Evolutionary conservation across 2,888 invertebrate species (phyloP).

Genomic region (Callyntrura sp.): DNA sequence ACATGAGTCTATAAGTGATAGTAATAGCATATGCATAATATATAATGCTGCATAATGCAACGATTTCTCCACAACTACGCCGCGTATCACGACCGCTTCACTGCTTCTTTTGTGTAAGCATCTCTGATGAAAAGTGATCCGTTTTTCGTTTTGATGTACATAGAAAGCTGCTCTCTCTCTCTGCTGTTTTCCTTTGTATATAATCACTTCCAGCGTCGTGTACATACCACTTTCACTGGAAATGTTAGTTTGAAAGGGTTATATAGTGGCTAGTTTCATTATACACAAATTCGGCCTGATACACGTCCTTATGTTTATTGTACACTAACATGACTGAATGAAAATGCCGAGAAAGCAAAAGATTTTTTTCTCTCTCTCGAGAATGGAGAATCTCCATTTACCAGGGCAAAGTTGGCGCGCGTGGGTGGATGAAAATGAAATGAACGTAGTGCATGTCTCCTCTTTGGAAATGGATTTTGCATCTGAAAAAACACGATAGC

Average conservation of each 20-base stretch:
- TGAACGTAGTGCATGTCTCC: too few relatives aligned
- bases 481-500: too few relatives aligned
- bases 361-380: not conserved
- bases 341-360: not conserved
- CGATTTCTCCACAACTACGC: not conserved
- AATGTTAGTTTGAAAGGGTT: not conserved
- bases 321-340: not conserved
- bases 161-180: conserved; percentile 5
- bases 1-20: not conserved
- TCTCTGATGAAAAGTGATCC: conserved; percentile 55
- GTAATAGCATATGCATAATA: not conserved
- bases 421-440: not conserved
- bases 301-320: not conserved
- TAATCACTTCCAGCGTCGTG: not conserved
- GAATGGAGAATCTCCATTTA: not conserved
- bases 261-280: not conserved
- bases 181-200: not conserved
- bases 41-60: too few relatives aligned
- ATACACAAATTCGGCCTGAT: not conserved
- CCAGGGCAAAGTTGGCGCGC: not conserved
- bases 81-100: conserved; percentile 31
- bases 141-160: not conserved
- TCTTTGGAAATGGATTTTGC: too few relatives aligned
- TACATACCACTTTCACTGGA: not conserved
- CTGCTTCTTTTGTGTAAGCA: conserved; percentile 37